These are phyloP conservation scores for Aphodius sticticus DNA, from an alignment of 2,888 invertebrate species.

Conservation along the genomic window DNA sequence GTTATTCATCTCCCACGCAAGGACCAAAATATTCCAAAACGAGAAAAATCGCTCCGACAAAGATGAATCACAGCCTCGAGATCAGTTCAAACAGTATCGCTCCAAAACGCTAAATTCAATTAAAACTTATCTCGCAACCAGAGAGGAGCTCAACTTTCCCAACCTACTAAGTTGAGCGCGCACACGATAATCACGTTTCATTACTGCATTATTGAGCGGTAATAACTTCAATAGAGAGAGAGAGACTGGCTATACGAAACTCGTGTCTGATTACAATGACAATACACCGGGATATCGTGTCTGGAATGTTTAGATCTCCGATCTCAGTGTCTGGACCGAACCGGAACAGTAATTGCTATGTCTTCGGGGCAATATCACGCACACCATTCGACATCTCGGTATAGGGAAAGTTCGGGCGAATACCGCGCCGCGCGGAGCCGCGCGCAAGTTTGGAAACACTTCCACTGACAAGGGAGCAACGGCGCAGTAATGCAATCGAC, in stretches of 20 bases:
- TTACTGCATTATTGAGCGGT: slow-evolving; percentile 4
- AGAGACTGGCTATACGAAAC: neutral
- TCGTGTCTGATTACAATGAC: neutral
- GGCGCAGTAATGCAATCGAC: neutral
- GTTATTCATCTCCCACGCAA: no score
- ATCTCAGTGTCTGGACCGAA: neutral
- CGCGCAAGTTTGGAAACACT: neutral
- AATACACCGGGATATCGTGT: neutral
- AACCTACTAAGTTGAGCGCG: neutral
- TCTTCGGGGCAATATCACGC: neutral
- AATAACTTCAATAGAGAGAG: neutral
- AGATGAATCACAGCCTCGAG: neutral
- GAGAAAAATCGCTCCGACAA: neutral
- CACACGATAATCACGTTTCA: neutral
- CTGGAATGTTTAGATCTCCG: neutral
- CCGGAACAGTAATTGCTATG: neutral
- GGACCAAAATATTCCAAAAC: no score
- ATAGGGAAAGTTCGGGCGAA: neutral
- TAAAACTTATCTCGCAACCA: neutral
- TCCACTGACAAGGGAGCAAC: neutral
- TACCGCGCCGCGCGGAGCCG: neutral
- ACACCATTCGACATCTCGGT: neutral
- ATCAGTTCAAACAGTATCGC: neutral
- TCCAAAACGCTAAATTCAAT: neutral
- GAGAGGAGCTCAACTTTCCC: neutral